Conservation (phyloP, 2,888 invertebrate genomes). For the Amorpha juglandis region DNA sequence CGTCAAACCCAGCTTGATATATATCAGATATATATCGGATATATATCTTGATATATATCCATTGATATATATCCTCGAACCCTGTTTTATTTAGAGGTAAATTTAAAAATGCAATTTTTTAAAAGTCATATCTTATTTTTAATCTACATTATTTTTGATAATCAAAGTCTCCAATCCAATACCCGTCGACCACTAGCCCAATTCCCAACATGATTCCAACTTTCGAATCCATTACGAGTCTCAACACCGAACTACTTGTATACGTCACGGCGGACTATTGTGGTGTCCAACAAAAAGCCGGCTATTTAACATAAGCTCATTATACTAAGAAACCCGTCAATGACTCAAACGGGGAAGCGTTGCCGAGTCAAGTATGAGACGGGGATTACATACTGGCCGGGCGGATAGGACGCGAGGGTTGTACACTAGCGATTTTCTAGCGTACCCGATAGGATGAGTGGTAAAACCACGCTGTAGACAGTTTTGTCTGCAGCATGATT, state of each 20-base stretch:
- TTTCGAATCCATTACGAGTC: constrained; percentile 19
- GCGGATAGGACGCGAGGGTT: background rate
- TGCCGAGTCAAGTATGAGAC: constrained; percentile 25
- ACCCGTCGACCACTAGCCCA: background rate
- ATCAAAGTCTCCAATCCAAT: background rate
- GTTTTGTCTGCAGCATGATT: too few species aligned
- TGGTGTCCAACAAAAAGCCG: constrained; percentile 47
- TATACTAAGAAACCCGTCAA: constrained; percentile 57
- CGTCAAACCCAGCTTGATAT: too few species aligned
- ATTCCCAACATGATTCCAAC: constrained; percentile 10
- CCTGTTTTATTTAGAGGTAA: too few species aligned
- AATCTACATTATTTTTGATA: background rate
- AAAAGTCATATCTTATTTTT: background rate
- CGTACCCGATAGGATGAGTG: too few species aligned
- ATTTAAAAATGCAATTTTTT: too few species aligned
- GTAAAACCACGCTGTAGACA: too few species aligned
- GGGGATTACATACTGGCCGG: constrained; percentile 24
- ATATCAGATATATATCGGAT: too few species aligned
- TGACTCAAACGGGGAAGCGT: constrained; percentile 57
- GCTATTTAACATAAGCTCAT: constrained; percentile 48
- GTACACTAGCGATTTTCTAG: background rate
- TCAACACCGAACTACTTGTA: constrained; percentile 6
- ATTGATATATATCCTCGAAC: too few species aligned
- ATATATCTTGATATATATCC: too few species aligned
- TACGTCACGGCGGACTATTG: constrained; percentile 39